phyloP scores from a whole-genome alignment of 2,888 invertebrate genomes.

The Odontocerum albicorne region DNA sequence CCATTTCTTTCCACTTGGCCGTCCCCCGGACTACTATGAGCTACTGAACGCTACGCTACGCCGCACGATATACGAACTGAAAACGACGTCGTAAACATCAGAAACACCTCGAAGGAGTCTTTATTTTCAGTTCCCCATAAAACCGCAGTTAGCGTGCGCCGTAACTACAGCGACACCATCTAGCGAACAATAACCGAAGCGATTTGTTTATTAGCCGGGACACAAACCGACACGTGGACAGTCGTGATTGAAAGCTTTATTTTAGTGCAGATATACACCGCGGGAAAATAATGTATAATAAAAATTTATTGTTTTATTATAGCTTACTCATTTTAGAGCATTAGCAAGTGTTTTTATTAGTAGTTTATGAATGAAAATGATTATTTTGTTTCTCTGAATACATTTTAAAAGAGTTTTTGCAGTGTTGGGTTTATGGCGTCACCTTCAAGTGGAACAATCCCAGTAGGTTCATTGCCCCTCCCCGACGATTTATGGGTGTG shows the following conservation, averaged over 20 bases:
- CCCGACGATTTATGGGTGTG: constrained; percentile 37
- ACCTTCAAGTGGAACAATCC: constrained; percentile 30
- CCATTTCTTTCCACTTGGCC: neutral
- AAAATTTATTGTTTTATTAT: too few relatives aligned
- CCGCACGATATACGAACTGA: constrained; percentile 46
- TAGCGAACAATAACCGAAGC: constrained; percentile 31
- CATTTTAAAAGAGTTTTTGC: too few relatives aligned
- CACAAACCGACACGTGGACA: constrained; percentile 26
- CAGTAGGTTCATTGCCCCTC: constrained; percentile 35
- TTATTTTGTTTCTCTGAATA: too few relatives aligned
- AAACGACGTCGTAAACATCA: constrained; percentile 55
- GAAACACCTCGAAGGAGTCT: constrained; percentile 26
- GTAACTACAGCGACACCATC: constrained; percentile 37
- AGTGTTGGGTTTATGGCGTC: constrained; percentile 25
- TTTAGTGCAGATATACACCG: constrained; percentile 21
- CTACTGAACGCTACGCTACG: constrained; percentile 14
- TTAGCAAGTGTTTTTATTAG: too few relatives aligned
- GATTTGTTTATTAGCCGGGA: constrained; percentile 32
- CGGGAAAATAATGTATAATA: constrained; percentile 11
- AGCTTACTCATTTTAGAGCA: too few relatives aligned
- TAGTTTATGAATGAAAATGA: too few relatives aligned
- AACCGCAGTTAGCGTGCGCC: constrained; percentile 29
- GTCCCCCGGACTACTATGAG: constrained; percentile 13
- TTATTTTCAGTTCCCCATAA: constrained; percentile 35
- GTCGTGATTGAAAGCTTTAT: constrained; percentile 14